Evolutionary conservation across 2,797 vertebrate genomes (phyloP).

Genomic region (Selene dorsalis): DNA sequence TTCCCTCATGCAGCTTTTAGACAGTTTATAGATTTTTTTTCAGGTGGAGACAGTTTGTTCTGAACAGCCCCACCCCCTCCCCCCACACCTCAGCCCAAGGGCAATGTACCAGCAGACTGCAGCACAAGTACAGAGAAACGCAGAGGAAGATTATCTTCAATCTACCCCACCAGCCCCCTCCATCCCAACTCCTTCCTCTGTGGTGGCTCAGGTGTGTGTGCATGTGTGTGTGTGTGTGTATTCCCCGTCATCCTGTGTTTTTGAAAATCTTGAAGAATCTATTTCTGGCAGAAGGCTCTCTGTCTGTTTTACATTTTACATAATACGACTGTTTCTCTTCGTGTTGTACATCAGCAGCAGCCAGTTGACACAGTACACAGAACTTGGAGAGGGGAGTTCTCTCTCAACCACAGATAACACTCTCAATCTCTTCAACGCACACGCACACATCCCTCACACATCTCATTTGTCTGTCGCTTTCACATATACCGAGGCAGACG

Average conservation of each 20-base stretch:
- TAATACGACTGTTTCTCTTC: constrained; percentile 3
- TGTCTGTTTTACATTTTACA: constrained; percentile 30
- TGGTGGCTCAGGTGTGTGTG: background rate
- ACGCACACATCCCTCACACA: constrained; percentile 7
- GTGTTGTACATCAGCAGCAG: constrained; percentile 2
- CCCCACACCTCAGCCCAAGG: constrained; percentile 4
- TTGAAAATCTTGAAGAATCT: constrained; percentile 5
- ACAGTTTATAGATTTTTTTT: background rate
- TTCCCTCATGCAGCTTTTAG: background rate
- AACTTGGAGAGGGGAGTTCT: background rate
- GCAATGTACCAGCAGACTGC: constrained; percentile 12
- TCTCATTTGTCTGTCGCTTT: background rate
- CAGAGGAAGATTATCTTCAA: constrained; percentile 9
- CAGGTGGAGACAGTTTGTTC: background rate
- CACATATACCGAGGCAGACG: background rate
- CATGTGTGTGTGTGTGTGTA: background rate
- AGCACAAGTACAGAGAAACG: constrained; percentile 3
- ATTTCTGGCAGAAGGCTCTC: constrained; percentile 15
- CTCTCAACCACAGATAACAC: constrained; percentile 6
- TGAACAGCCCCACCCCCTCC: background rate
- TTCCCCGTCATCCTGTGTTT: too few relatives aligned
- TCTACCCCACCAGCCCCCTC: constrained; percentile 9
- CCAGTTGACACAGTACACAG: background rate
- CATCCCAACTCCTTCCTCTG: background rate
- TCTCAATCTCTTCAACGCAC: constrained; percentile 1